Evolutionary conservation across 2,888 invertebrate genomes (phyloP).

Genomic region (Horisme vitalbata): DNA sequence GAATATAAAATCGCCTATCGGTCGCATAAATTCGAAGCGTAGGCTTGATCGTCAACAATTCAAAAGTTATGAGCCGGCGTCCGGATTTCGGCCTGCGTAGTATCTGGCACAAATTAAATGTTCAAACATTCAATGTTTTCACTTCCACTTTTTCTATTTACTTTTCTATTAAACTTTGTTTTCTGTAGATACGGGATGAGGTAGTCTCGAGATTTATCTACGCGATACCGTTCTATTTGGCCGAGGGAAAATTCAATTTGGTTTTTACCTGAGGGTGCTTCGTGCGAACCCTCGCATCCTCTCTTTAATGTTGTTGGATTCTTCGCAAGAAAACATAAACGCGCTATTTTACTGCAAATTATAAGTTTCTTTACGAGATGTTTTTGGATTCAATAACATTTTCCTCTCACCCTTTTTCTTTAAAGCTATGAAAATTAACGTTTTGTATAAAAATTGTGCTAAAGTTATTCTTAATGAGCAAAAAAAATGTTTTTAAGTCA

Average conservation of each 20-base stretch:
- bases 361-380: conserved; percentile 30
- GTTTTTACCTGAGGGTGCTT: conserved; percentile 76
- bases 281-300: conserved; percentile 65
- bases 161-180: conserved; percentile 80
- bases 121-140: conserved; percentile 68
- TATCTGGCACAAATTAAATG: conserved; percentile 64
- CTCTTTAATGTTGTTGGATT: conserved; percentile 66
- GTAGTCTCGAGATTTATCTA: conserved; percentile 75
- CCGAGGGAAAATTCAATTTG: conserved; percentile 77
- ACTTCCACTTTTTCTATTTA: conserved; percentile 72
- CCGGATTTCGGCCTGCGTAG: conserved; percentile 40
- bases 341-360: conserved; percentile 60
- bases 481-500: no score
- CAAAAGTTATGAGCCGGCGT: conserved; percentile 39
- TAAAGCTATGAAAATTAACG: neutral
- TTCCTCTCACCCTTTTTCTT: conserved; percentile 5
- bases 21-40: conserved; percentile 28
- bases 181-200: conserved; percentile 70
- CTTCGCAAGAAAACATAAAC: conserved; percentile 57
- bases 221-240: conserved; percentile 76
- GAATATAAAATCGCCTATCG: conserved; percentile 23
- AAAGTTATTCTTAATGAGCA: no score
- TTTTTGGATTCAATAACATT: conserved; percentile 14
- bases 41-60: conserved; percentile 34
- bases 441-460: no score